Conservation (phyloP, 2,113 vertebrate genomes). For the Genyomyrus donnyi region DNA sequence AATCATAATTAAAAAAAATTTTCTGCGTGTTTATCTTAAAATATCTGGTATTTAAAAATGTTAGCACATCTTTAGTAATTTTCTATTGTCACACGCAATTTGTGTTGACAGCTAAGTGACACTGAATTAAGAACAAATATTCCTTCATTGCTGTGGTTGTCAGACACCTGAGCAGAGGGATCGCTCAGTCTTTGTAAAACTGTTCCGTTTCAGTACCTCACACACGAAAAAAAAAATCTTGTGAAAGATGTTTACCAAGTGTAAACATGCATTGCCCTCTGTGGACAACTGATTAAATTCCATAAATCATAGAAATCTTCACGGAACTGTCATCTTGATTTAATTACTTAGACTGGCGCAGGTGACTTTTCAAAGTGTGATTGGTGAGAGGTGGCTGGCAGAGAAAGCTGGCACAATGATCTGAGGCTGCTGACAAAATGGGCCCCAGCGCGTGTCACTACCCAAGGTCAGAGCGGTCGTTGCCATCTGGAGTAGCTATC, state of each 20-base stretch:
- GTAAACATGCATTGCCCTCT: not conserved
- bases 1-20: not conserved
- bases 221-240: not conserved
- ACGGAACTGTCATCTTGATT: constrained; percentile 46
- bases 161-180: not conserved
- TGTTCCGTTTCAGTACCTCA: not conserved
- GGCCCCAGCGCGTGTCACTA: constrained; percentile 40
- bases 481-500: not conserved
- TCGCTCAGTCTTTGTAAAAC: not conserved
- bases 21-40: not conserved
- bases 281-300: constrained; percentile 26
- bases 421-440: constrained; percentile 27
- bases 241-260: not conserved
- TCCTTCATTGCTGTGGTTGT: not conserved
- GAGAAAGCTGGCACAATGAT: constrained; percentile 33
- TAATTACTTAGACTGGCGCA: constrained; percentile 52
- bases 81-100: not conserved
- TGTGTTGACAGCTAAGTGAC: not conserved
- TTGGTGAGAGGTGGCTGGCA: constrained; percentile 35
- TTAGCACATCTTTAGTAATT: not conserved
- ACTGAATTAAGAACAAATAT: not conserved
- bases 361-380: constrained; percentile 59
- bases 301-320: constrained; percentile 33
- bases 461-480: constrained; percentile 28
- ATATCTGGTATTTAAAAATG: not conserved